These are phyloP conservation scores for Subacronicta megacephala DNA, from an alignment of 2,888 invertebrate genomes.

Conservation along the genomic window DNA sequence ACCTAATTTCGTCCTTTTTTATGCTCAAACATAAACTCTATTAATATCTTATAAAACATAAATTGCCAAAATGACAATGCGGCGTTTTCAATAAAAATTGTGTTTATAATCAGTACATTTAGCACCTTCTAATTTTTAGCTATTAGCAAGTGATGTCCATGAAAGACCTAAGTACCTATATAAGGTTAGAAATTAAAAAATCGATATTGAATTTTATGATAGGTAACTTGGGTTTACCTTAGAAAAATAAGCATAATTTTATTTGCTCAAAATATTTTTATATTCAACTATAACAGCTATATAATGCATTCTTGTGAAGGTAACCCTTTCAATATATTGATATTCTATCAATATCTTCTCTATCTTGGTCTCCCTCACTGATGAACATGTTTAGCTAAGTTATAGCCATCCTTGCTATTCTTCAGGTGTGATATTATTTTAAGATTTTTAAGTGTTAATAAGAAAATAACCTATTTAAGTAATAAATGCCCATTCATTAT, in stretches of 20 bases:
- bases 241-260: conserved; percentile 62
- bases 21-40: conserved; percentile 54
- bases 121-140: conserved; percentile 32
- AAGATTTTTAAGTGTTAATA: conserved; percentile 30
- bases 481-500: conserved; percentile 37
- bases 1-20: conserved; percentile 59
- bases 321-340: conserved; percentile 21
- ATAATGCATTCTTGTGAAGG: conserved; percentile 44
- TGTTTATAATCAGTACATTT: conserved; percentile 33
- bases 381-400: conserved; percentile 45
- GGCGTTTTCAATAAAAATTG: conserved; percentile 37
- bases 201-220: conserved; percentile 42
- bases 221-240: conserved; percentile 59
- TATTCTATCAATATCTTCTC: conserved; percentile 18
- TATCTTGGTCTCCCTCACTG: conserved; percentile 35
- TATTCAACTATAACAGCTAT: conserved; percentile 51
- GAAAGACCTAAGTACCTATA: conserved; percentile 21
- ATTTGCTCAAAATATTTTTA: conserved; percentile 62
- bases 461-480: conserved; percentile 41
- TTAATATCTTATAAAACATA: conserved; percentile 36
- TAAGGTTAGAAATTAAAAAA: conserved; percentile 41
- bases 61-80: conserved; percentile 50
- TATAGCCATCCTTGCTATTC: conserved; percentile 59
- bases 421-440: conserved; percentile 62
- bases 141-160: conserved; percentile 50